Evolutionary conservation across 2,888 invertebrate genomes (phyloP), one percentile per base, ranked within the genome.

Genomic region (Drosophila fungiperda): DNA sequence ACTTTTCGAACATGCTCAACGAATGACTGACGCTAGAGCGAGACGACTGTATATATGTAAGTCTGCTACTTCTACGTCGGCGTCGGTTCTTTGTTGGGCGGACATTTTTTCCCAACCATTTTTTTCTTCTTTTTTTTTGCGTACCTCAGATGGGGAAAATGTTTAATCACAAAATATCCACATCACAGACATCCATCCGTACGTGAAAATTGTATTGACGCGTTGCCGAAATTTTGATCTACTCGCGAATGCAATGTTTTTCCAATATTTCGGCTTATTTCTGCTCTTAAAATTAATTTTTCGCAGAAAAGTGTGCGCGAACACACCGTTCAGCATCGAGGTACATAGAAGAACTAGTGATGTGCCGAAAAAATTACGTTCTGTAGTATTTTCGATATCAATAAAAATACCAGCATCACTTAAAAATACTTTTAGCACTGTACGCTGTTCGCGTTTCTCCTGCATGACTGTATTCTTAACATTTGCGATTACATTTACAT

Each of bases 101-200:
- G 80, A 87, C 74, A 83, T 82, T 91, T 89, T 90, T 90, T 77
- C 73, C 45, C 65, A 66, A 59, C 75, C 64, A 69, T 94, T 94
- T 85, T 82, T 61, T 70, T 74, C 7, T 7, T 15, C 7, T 4
- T 23, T 20, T 45, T 45, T 45, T 45, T 54, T 66, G 94, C 95
- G 77, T 92, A 93, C 93, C 93, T 93, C 95, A 95, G 95, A 94
- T 87, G 68, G 79, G 82, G 79, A 88, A 83, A 89, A 90, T 89
- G 88, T 91, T 92, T 95, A 95, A 95, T 95, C 83, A 84, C 83
- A 82, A 84, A 71, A 84, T 95, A 94, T 94, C 94, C 93, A 92
- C 92, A 93, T 93, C 93, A 93, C 93, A 92, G 89, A 91, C 90
- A 92, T 93, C 93, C 95, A 95, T 95, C 95, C 94, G 93, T 61